Evolutionary conservation across 1,140 invertebrate species (phyloP).

Genomic region (Agrypnia vestita): DNA sequence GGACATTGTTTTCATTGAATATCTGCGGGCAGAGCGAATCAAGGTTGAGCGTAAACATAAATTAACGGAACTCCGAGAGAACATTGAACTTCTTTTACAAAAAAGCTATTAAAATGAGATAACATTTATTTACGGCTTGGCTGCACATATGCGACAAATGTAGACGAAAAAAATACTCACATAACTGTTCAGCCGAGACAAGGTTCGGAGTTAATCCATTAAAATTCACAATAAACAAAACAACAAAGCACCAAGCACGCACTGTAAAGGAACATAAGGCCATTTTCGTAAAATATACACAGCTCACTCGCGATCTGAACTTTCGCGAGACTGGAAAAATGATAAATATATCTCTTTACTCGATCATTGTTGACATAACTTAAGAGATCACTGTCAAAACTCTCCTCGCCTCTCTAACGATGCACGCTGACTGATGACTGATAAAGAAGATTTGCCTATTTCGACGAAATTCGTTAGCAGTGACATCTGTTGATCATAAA

Average conservation of each 20-base stretch:
- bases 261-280: constrained; percentile 15
- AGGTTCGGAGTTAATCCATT: constrained; percentile 33
- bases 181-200: constrained; percentile 22
- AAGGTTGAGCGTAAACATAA: constrained; percentile 26
- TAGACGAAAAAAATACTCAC: constrained; percentile 33
- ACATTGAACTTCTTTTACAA: constrained; percentile 24
- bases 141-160: neutral
- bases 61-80: constrained; percentile 30
- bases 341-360: constrained; percentile 25
- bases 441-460: constrained; percentile 5
- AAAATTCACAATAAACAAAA: constrained; percentile 32
- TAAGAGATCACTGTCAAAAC: constrained; percentile 31
- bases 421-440: constrained; percentile 14
- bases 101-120: neutral
- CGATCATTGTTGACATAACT: constrained; percentile 46
- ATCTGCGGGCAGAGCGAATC: neutral
- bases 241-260: constrained; percentile 13
- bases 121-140: neutral
- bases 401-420: constrained; percentile 12
- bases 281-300: constrained; percentile 32
- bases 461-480: neutral
- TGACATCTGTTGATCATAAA: neutral
- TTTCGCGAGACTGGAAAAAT: constrained; percentile 39
- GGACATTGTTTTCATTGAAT: constrained; percentile 18
- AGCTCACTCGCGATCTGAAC: constrained; percentile 29